Percentiles rank a stretch among this genome's conserved stretches.
Evolutionary conservation across 2,113 vertebrate genomes (phyloP).

Genomic region (Leucopternis melanops): DNA sequence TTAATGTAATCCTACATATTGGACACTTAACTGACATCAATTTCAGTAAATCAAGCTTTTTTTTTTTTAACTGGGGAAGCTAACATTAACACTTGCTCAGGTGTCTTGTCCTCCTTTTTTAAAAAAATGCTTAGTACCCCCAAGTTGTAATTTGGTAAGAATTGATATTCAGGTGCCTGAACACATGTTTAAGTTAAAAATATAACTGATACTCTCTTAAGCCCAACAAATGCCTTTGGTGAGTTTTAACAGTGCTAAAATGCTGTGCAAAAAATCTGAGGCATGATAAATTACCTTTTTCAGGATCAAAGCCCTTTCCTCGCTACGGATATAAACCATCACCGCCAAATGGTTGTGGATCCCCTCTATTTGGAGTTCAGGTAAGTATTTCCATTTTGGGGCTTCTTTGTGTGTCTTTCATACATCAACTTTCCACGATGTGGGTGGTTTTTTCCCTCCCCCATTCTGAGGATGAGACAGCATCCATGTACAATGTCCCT

Average conservation of each 20-base stretch:
- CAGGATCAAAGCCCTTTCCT: conserved; percentile 85
- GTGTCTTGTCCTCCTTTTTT: background rate
- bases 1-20: background rate
- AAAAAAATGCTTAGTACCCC: background rate
- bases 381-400: conserved; percentile 61
- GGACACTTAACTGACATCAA: background rate
- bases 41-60: background rate
- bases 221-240: background rate
- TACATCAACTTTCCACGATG: rapidly evolving
- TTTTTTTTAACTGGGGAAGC: background rate
- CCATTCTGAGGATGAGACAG: background rate
- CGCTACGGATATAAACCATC: conserved; percentile 83
- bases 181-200: background rate
- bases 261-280: background rate
- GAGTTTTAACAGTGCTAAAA: background rate
- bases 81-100: background rate
- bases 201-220: background rate
- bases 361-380: conserved; percentile 91
- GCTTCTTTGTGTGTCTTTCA: background rate
- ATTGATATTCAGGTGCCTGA: background rate
- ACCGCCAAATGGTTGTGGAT: conserved; percentile 97
- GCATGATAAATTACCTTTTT: conserved; percentile 39
- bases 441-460: background rate
- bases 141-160: background rate
- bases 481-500: background rate